Base-by-base conservation (phyloP, 1,140 invertebrate species). In the Chymomyza costata region DNA sequence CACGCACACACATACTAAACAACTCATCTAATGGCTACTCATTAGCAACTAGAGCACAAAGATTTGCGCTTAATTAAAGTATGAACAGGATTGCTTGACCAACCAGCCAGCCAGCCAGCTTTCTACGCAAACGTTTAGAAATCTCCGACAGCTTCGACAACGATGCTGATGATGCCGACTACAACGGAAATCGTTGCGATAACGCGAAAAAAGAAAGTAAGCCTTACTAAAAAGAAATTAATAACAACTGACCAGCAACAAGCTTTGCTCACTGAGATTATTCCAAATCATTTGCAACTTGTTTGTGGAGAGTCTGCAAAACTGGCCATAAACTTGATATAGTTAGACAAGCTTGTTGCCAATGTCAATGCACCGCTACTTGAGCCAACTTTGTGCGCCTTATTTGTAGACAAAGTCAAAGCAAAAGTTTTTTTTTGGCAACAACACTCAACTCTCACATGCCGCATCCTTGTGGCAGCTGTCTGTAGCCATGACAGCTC, bases 151-250 rank as follows among this genome's bases (percentile, higher is more conserved):
- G 8, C 8, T 5, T 8, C 21, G 8, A 25, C 21, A 25, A 25
- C 21, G 21, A 25, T n/a, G n/a, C n/a, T n/a, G n/a, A n/a, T n/a
- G n/a, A n/a, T n/a, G n/a, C n/a, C n/a, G n/a, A n/a, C 21, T 3
- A 25, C 21, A 8, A 25, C 70, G 70, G 65, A 74, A 74, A 70
- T 50, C 69, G 59, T 49, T 28, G 48, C 40, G 16, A 38, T 31
- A 45, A 46, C 17, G 48, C 48, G 48, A 53, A 47, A 74, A 78
- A 78, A 78, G 71, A 78, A 78, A 78, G 71, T 78, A 70, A 65
- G 66, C 50, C 71, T 62, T 50, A 66, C 71, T 63, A 71, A 80
- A 78, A 61, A 63, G 71, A 67, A 78, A 78, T 80, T 78, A 78
- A 78, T 63, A 66, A 60, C 47, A 38, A 35, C 32, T 11, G 35